Evolutionary conservation across 1,140 invertebrate species (phyloP).

Genomic region (Scaptomyza hsui): DNA sequence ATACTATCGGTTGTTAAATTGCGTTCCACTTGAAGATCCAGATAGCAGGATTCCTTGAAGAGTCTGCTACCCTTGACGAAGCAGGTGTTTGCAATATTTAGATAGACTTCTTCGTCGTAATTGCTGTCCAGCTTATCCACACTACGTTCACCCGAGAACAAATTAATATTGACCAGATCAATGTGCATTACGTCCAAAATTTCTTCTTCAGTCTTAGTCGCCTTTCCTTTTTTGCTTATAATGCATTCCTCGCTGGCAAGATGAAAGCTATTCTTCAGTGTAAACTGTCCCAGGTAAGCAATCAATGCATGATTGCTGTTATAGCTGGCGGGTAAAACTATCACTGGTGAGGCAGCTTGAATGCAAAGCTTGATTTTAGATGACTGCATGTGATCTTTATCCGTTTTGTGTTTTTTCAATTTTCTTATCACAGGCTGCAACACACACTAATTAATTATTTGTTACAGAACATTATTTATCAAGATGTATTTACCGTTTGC

Average conservation of each 20-base stretch:
- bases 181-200: constrained; percentile 92
- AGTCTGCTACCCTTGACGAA: constrained; percentile 86
- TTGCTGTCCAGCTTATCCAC: constrained; percentile 53
- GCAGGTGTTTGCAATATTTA: constrained; percentile 72
- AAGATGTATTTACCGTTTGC: constrained; percentile 86
- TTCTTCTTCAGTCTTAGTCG: constrained; percentile 66
- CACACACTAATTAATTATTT: not conserved
- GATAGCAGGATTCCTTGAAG: constrained; percentile 91
- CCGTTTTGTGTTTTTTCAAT: constrained; percentile 67
- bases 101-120: constrained; percentile 43
- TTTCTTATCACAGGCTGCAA: constrained; percentile 77
- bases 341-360: constrained; percentile 89
- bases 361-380: constrained; percentile 76
- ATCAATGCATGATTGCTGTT: constrained; percentile 91
- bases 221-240: constrained; percentile 85
- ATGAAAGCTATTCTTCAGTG: constrained; percentile 90
- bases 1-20: constrained; percentile 88
- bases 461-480: too few relatives aligned
- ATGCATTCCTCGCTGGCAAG: constrained; percentile 86
- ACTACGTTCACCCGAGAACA: constrained; percentile 87
- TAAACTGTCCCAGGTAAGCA: constrained; percentile 92
- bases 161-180: constrained; percentile 92
- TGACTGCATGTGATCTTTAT: constrained; percentile 43
- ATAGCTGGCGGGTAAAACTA: constrained; percentile 94
- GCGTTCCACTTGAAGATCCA: constrained; percentile 92